Base-by-base conservation (phyloP, 2,888 invertebrate genomes). In the Biston betularia region DNA sequence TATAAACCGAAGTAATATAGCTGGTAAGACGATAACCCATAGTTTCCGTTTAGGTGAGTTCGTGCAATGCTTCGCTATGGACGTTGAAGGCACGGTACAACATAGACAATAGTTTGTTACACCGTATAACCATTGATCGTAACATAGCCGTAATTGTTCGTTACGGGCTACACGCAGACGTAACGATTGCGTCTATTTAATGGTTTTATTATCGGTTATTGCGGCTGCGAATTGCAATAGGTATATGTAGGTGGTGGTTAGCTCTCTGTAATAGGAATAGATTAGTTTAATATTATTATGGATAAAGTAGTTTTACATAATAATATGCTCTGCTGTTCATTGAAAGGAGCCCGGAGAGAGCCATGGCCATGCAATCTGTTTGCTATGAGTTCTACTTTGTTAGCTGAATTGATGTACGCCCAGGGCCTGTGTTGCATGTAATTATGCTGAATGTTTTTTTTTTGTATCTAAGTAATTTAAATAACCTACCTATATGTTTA, bases 1-100 rank as follows among this genome's bases (percentile, higher is more conserved):
- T 58, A 60, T 58, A 52, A 52, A 65, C 65, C 63, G 63, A 71
- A 66, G 68, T 64, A 61, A 68, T 71, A 65, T 70, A 64, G 64
- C 14, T 44, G 55, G 52, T 59, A 11, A 65, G 50, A 50, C 38
- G 35, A 53, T 59, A 64, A 63, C 63, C 59, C 57, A 60, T 64
- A 67, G 58, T 63, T 65, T 65, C 65, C 58, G 64, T 66, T 71
- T 71, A 67, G 52, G 46, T 40, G 24, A 42, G 63, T 61, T 63
- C 65, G 63, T 66, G 60, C 65, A 34, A 63, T 38, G 59, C 50
- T 57, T 65, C 48, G 64, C 54, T 61, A 70, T 50, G 63, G 55
- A 40, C 59, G 42, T 63, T 61, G 9, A 38, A 38, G 6, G 38
- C 38, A 38, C 6, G 2, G 38, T 65, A 49, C 54, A 57, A 52